Conservation (phyloP, 1,140 invertebrate species). For the Solenopsis invicta region DNA sequence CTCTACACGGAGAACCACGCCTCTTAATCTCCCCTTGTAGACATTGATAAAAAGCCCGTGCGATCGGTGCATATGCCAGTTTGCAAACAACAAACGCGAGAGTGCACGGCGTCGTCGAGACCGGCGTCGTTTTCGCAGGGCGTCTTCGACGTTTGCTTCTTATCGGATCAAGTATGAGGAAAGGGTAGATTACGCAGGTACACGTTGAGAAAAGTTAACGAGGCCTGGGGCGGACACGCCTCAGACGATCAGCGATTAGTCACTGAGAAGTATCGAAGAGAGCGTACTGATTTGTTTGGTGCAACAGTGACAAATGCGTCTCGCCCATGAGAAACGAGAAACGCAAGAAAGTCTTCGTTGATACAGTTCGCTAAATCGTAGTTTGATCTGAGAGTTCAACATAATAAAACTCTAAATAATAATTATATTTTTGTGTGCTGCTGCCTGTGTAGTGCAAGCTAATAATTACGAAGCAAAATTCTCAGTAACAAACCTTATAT, state of each 20-base stretch:
- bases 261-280: slow-evolving; percentile 62
- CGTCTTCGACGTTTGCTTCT: slow-evolving; percentile 53
- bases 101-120: slow-evolving; percentile 24
- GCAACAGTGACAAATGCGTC: slow-evolving; percentile 66
- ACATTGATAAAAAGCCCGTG: slow-evolving; percentile 58
- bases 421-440: background rate
- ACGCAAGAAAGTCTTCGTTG: background rate
- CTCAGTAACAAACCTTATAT: background rate
- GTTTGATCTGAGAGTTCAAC: background rate
- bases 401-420: background rate
- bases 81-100: slow-evolving; percentile 56
- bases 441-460: background rate
- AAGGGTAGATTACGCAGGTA: slow-evolving; percentile 7
- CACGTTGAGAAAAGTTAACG: slow-evolving; percentile 53
- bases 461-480: background rate
- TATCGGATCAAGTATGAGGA: slow-evolving; percentile 29
- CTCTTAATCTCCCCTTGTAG: slow-evolving; percentile 65
- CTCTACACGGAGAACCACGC: slow-evolving; percentile 56
- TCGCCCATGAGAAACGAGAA: slow-evolving; percentile 19
- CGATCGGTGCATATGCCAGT: slow-evolving; percentile 45
- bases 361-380: background rate
- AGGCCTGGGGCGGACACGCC: slow-evolving; percentile 60
- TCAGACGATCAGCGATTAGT: slow-evolving; percentile 67
- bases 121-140: slow-evolving; percentile 30
- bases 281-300: slow-evolving; percentile 52